Base-by-base conservation (phyloP, 2,888 invertebrate species). In the Synergus japonicus region DNA sequence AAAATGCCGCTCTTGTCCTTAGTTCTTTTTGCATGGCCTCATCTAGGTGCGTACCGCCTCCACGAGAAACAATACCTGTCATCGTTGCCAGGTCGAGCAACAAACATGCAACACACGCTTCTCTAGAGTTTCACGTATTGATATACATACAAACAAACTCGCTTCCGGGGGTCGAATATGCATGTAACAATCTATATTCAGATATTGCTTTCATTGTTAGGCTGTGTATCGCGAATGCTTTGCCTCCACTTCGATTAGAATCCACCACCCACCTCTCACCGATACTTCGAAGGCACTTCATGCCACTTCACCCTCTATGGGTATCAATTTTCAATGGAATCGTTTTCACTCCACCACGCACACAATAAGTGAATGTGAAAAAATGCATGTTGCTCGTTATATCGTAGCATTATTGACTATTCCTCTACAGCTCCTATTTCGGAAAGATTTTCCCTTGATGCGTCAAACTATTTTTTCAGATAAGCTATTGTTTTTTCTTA, bases 31-130 rank as follows among this genome's bases (percentile, higher is more conserved):
- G 18, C 66, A 9, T 67, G 67, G 43, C 44, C 22, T 29, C 29
- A 8, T 69, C 49, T 49, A 49, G 41, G 46, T 73, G n/a, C 4
- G 22, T 78, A 67, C 82, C 46, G 76, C 77, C 13, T 76, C 79
- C 76, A 73, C 37, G 44, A 66, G 77, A 85, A 88, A 89, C 87
- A 89, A 89, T 87, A 87, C 87, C 86, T 84, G 86, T 88, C 88
- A 88, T 89, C 88, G 87, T 88, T 88, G 79, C 85, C 86, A 87
- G 87, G 85, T 86, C 86, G 86, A 86, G 88, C 86, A 88, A 88
- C 87, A 88, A 87, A 88, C 88, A 87, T 86, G 86, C 83, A 84
- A 85, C 85, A 82, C 82, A 81, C 83, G 81, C 49, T 41, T 41
- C 29, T 54, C 37, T 46, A 49, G 73, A 73, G 73, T 73, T 73